A percentile compares a stretch with the other conserved stretches of the same genome.
Evolutionary conservation across 2,888 invertebrate species (phyloP).

Genomic region (Formica aserva): DNA sequence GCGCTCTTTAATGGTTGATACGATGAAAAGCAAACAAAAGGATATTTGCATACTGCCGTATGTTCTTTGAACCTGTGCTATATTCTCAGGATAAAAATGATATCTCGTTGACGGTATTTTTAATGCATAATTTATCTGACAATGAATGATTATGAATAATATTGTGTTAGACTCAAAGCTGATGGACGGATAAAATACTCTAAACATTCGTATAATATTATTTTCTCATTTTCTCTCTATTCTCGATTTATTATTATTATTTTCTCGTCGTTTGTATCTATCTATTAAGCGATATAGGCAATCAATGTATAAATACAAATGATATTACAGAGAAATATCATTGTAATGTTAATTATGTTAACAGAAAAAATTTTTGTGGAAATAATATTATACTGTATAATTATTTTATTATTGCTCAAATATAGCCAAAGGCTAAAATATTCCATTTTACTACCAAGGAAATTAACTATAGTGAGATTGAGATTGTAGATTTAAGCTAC

Average conservation of each 20-base stretch:
- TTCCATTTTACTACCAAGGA: conserved; percentile 26
- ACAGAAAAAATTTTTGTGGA: background rate
- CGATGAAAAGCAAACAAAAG: background rate
- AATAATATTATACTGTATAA: conserved; percentile 8
- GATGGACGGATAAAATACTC: conserved; percentile 4
- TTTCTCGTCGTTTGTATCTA: background rate
- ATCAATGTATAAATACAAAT: background rate
- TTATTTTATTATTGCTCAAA: conserved; percentile 16
- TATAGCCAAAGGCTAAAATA: conserved; percentile 50
- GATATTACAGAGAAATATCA: background rate
- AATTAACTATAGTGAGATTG: conserved; percentile 40
- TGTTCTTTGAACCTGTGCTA: background rate
- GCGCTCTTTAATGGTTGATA: background rate
- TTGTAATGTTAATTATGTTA: no score
- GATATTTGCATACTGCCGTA: conserved; percentile 10
- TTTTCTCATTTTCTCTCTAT: conserved; percentile 7
- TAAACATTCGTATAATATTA: conserved; percentile 7
- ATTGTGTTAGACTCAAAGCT: background rate
- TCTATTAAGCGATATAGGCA: background rate
- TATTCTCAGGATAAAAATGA: conserved; percentile 6
- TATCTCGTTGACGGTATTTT: background rate
- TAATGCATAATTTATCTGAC: conserved; percentile 7
- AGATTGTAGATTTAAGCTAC: conserved; percentile 33
- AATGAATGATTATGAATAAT: background rate
- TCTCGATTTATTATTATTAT: conserved; percentile 10